Base-by-base conservation (phyloP, 2,888 invertebrate genomes). In the Apamea epomidion region DNA sequence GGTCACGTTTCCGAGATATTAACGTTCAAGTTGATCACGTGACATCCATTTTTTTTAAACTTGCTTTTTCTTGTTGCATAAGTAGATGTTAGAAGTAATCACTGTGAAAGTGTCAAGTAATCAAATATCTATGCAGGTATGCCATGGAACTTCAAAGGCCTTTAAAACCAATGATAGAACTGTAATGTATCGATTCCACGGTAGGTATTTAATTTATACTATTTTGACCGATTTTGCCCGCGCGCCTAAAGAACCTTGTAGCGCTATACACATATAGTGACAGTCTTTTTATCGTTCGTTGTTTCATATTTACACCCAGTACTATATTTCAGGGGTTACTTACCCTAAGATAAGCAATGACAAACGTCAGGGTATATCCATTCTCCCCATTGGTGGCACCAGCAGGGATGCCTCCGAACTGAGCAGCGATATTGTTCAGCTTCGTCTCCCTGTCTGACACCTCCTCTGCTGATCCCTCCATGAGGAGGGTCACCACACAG, bases 331-430 rank as follows among this genome's bases (percentile, higher is more conserved):
- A 32, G 5, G 45, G 0, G 8, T 25, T 1, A 83, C 84, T 84
- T 93, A 99, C 99, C 95, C 99, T 97, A 67, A 99, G 98, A 93
- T 99, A 99, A 18, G 99, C 99, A 87, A 99, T 99, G 80, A 99
- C 99, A 94, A 99, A 99, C 0, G 99, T 99, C 69, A 99, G 97
- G 91, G 99, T 98, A 93, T 99, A 99, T 6, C 99, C 99, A 64
- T 99, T 97, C 94, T 99, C 98, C 0, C 99, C 99, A 92, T 99
- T 99, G 76, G 98, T 98, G 67, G 99, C 98, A 0, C 99, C 99
- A 0, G 99, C 99, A 0, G 99, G 98, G 51, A 99, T 97, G 1
- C 99, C 99, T 0, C 98, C 98, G 93, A 97, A 98, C 81, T 97
- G 94, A 2, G 97, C 97, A 0, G 99, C 99, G 70, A 99, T 98